Evolutionary conservation across 2,888 invertebrate genomes (phyloP), one percentile per base, ranked within the genome.

Genomic region (Agrochola macilenta): DNA sequence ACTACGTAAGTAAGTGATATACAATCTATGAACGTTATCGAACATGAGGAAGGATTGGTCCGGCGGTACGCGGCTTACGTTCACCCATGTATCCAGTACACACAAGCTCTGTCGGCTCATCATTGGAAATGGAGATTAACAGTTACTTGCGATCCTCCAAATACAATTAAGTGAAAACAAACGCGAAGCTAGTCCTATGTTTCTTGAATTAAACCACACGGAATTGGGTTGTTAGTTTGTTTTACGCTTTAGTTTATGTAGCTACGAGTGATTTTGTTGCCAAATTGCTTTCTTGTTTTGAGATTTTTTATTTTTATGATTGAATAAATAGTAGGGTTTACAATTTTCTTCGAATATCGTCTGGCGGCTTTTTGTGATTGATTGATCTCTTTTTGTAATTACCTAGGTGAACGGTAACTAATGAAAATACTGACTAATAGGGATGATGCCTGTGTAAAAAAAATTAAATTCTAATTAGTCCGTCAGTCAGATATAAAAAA

Each of bases 71-170:
- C 8, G 61, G 86, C 73, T 76, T 82, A 81, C 30, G 66, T 35
- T 70, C 43, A 65, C 74, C 69, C 61, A 35, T 69, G 69, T 86
- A 63, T 63, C 52, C 30, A 69, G 57, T 69, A 78, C 69, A 83
- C 69, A 86, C 69, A 65, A 46, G 74, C 86, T 76, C 78, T 78
- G 86, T 82, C 60, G 65, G 68, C 69, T 65, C 17, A 82, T 83
- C 78, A 86, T 78, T 83, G 83, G 74, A 66, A 82, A 86, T 74
- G 78, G 83, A 74, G 78, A 82, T 83, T 83, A 86, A 78, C 86
- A 73, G 63, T 78, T 74, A 70, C 74, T 78, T 68, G 74, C 74
- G 60, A 81, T 82, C 78, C 83, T 83, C 63, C 20, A 74, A 82
- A 78, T 74, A 83, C 72, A 83, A 82, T 85, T 69, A 82, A 70